Evolutionary conservation across 23 tunicate species (phyloP), one percentile per base, ranked within the genome.

Genomic region (Trididemnum miniatum): DNA sequence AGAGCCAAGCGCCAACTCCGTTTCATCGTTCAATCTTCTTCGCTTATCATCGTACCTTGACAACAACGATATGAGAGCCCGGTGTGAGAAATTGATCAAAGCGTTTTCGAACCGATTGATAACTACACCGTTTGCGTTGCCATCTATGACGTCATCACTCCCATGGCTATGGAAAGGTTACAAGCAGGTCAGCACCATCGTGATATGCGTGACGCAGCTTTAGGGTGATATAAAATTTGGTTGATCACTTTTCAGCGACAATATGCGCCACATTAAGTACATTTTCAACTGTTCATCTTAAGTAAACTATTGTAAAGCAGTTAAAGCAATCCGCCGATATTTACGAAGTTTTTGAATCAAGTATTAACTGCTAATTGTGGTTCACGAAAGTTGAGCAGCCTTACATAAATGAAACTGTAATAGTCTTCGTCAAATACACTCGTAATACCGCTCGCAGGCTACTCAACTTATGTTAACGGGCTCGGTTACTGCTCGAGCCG

Each of bases 1-100:
- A 0, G 86, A 82, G 25, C 86, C 86, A 50, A 82, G 86, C 49
- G 86, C 86, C 22, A 82, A 82, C 50, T 82, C 86, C 5, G 79
- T 82, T 2, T 82, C 86, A 20, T 66, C 86, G 0, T 38, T 52
- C 33, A 82, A 82, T 59, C 76, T 82, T 20, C 67, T 82, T 33
- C 86, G 86, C 0, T 51, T 82, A 1, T 82, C 86, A 27, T 72
- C 86, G 22, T 82, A 82, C 25, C 30, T 71, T 1, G 71, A 82
- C 77, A 27, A 71, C 36, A 44, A 75, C 18, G 71, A 52, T 4
- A 50, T 82, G 25, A 35, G 50, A 22, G 79, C 50, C 18, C 86
- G 71, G 49, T 51, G 75, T 32, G 78, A 82, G 35, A 51, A 71
- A 23, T 28, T 82, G 3, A 20, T 82, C 22, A 82, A 82, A 31